phyloP scores from a whole-genome alignment of 2,888 invertebrate genomes.

The Apantesis nais region DNA sequence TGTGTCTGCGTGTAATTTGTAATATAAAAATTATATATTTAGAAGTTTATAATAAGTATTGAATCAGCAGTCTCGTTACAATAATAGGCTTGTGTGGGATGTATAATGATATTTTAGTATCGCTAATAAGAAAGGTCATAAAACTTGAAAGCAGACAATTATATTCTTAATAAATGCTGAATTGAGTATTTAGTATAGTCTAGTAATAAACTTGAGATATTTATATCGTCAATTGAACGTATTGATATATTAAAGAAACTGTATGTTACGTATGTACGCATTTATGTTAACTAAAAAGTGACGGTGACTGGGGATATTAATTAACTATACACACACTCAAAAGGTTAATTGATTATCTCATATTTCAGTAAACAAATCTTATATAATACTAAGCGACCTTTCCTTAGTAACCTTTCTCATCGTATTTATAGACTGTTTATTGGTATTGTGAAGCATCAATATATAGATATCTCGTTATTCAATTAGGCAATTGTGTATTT shows the following conservation, averaged over 20 bases:
- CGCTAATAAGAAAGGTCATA: too few relatives aligned
- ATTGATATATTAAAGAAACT: neutral
- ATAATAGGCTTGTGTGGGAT: too few relatives aligned
- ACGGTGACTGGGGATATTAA: constrained; percentile 24
- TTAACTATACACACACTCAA: constrained; percentile 45
- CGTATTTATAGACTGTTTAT: constrained; percentile 16
- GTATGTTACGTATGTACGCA: too few relatives aligned
- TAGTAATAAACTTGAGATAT: neutral
- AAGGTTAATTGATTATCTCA: constrained; percentile 61
- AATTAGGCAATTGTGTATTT: constrained; percentile 47
- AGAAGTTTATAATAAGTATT: too few relatives aligned
- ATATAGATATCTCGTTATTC: constrained; percentile 28
- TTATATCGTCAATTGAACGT: neutral
- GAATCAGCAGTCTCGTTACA: too few relatives aligned
- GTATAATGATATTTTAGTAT: too few relatives aligned
- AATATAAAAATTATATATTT: too few relatives aligned
- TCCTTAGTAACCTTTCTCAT: constrained; percentile 20
- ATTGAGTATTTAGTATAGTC: neutral
- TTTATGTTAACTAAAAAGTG: too few relatives aligned
- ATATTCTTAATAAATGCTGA: neutral
- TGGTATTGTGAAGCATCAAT: constrained; percentile 26
- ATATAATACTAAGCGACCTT: constrained; percentile 13
- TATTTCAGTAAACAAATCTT: constrained; percentile 56
- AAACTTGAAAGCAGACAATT: neutral
- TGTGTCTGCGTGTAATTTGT: neutral